These are phyloP conservation scores for Euzophera pinguis DNA, from an alignment of 2,888 invertebrate genomes.

Conservation along the genomic window DNA sequence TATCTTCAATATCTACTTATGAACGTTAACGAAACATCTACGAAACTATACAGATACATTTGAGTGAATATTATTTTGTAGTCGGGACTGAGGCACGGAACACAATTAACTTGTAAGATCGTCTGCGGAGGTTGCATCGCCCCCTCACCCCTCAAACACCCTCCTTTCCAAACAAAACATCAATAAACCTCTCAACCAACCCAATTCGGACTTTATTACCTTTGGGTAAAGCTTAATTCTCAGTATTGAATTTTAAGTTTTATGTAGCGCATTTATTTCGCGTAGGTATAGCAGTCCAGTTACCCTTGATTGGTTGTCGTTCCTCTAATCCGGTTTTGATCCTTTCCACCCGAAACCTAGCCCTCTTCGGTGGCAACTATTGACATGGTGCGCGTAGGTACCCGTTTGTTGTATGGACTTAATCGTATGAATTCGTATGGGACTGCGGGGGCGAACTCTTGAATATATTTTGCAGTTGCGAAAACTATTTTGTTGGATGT, in stretches of 20 bases:
- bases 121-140: constrained; percentile 77
- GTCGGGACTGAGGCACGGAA: constrained; percentile 75
- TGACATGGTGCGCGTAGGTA: constrained; percentile 61
- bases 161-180: constrained; percentile 79
- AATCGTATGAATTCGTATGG: constrained; percentile 29
- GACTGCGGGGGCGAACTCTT: not conserved
- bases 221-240: constrained; percentile 34
- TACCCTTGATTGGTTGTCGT: constrained; percentile 86
- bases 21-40: not conserved
- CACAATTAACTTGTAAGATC: constrained; percentile 81
- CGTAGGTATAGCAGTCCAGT: constrained; percentile 80
- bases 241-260: constrained; percentile 50
- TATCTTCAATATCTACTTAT: not conserved
- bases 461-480: too few relatives aligned
- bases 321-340: constrained; percentile 85
- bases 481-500: too few relatives aligned
- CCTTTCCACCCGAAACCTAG: constrained; percentile 81
- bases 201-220: constrained; percentile 36
- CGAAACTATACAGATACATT: not conserved
- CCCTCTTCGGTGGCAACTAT: constrained; percentile 77
- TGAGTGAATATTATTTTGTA: constrained; percentile 72
- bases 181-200: constrained; percentile 60
- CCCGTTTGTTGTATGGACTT: constrained; percentile 44
- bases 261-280: constrained; percentile 78
- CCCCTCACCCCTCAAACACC: constrained; percentile 71